A percentile compares a stretch with the other conserved stretches of the same genome.
These are phyloP conservation scores for Styela clava DNA, from an alignment of 23 tunicate genomes.

Conservation along the genomic window DNA sequence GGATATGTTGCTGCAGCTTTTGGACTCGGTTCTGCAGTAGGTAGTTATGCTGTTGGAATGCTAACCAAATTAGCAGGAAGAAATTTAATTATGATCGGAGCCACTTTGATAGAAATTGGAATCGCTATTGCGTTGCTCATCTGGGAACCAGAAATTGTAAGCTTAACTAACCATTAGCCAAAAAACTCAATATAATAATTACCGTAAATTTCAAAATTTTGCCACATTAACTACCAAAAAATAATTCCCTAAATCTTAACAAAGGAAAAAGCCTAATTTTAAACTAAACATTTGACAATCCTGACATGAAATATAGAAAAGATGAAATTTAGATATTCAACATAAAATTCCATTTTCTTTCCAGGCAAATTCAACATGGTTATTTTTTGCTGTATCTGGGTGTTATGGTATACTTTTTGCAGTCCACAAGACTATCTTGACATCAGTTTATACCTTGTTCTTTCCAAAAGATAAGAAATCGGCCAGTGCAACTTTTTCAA, in stretches of 20 bases:
- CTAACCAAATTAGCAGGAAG: conserved; percentile 38
- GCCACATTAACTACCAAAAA: too few species aligned
- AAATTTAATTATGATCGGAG: conserved; percentile 29
- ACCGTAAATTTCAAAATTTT: too few species aligned
- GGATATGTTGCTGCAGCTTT: conserved; percentile 63
- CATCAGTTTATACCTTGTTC: conserved; percentile 39
- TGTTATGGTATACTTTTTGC: conserved; percentile 45
- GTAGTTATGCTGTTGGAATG: conserved; percentile 49
- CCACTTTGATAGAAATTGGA: conserved; percentile 43
- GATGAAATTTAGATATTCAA: too few species aligned
- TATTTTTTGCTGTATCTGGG: conserved; percentile 42
- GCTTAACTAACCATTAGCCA: too few species aligned
- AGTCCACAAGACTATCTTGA: conserved; percentile 46
- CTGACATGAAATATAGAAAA: too few species aligned
- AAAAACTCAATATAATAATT: too few species aligned
- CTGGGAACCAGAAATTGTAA: conserved; percentile 46
- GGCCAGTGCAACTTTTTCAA: conserved; percentile 44
- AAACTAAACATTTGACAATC: too few species aligned
- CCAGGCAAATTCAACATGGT: conserved; percentile 17
- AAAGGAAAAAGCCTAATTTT: too few species aligned
- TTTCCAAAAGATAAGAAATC: conserved; percentile 46
- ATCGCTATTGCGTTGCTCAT: conserved; percentile 30
- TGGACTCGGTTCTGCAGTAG: conserved; percentile 47
- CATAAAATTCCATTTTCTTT: too few species aligned
- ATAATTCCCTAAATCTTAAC: too few species aligned